Evolutionary conservation across 30 jellyfish, hydroid and myxozoan species (phyloP).

Genomic region (Turritopsis rubra): DNA sequence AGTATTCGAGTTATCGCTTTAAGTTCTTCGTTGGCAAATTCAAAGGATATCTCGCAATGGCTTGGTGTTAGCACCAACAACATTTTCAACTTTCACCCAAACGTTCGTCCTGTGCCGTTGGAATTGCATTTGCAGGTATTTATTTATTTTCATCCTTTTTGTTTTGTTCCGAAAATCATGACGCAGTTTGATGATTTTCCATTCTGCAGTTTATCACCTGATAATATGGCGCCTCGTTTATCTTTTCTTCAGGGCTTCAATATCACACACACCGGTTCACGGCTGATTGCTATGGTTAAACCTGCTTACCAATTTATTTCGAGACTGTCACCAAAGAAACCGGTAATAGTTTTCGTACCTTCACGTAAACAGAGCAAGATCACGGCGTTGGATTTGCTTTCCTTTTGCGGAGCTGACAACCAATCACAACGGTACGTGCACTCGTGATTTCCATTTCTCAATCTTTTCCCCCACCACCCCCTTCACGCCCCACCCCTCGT

Average conservation of each 20-base stretch:
- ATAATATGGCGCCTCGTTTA: background rate
- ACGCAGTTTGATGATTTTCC: background rate
- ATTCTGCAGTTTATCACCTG: background rate
- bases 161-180: background rate
- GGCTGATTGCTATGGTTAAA: constrained; percentile 87
- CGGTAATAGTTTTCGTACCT: constrained; percentile 84
- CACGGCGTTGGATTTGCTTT: constrained; percentile 77
- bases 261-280: constrained; percentile 93
- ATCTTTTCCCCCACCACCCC: background rate
- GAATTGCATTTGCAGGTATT: constrained; percentile 87
- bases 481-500: background rate
- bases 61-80: constrained; percentile 91
- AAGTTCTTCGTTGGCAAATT: constrained; percentile 89
- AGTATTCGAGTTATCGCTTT: constrained; percentile 83
- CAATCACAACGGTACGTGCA: constrained; percentile 71
- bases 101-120: constrained; percentile 92
- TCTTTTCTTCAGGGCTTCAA: constrained; percentile 64
- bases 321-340: constrained; percentile 75
- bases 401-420: constrained; percentile 93
- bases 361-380: constrained; percentile 70
- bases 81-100: constrained; percentile 91
- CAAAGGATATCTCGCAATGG: constrained; percentile 98
- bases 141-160: background rate
- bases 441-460: background rate
- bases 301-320: constrained; percentile 81